These are phyloP conservation scores for Ceratothoa steindachneri DNA, from an alignment of 2,888 invertebrate genomes.

Conservation along the genomic window DNA sequence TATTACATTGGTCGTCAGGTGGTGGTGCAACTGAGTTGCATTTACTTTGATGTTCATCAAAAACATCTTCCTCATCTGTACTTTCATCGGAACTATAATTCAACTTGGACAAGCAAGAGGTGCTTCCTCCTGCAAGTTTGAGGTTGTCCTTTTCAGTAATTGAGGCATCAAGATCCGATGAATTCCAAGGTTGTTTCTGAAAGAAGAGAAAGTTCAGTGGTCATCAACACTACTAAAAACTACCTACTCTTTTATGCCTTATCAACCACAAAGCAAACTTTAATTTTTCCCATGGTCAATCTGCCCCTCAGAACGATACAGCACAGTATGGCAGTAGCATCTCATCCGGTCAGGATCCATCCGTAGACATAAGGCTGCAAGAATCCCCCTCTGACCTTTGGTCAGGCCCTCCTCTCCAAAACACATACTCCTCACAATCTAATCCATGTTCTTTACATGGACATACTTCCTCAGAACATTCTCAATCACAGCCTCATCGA, in stretches of 20 bases:
- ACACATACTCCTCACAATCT: too few relatives aligned
- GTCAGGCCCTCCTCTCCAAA: too few relatives aligned
- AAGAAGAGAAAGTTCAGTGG: background rate
- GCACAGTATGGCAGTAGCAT: too few relatives aligned
- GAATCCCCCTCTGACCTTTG: too few relatives aligned
- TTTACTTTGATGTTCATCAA: background rate
- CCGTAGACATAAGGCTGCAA: too few relatives aligned
- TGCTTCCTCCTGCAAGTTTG: background rate
- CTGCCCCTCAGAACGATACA: too few relatives aligned
- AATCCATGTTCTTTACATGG: too few relatives aligned
- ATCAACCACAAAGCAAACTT: background rate
- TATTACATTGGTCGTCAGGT: background rate
- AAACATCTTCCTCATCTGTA: conserved; percentile 27
- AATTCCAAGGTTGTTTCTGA: background rate
- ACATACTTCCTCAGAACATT: too few relatives aligned
- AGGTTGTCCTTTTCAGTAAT: background rate
- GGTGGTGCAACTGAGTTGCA: background rate
- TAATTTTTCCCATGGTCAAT: background rate
- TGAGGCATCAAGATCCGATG: background rate
- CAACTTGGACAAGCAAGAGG: background rate
- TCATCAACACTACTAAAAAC: too few relatives aligned
- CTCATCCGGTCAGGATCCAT: too few relatives aligned
- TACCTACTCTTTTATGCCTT: too few relatives aligned
- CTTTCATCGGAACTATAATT: conserved; percentile 26
- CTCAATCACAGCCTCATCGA: too few relatives aligned